Evolutionary conservation across 2,888 invertebrate species (phyloP).

Genomic region (Orthonevra nobilis): DNA sequence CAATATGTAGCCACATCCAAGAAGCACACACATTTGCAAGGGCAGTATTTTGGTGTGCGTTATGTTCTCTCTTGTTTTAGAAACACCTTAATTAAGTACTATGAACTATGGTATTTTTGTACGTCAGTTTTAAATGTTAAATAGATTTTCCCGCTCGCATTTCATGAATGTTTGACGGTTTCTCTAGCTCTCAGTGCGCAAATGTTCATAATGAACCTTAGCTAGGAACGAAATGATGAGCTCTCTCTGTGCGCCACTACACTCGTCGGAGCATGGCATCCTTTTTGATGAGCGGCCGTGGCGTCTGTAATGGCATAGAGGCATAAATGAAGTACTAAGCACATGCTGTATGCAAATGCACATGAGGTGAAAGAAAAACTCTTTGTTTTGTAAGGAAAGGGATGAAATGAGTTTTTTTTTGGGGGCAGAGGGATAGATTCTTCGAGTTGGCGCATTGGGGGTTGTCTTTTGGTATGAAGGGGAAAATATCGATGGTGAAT

Average conservation of each 20-base stretch:
- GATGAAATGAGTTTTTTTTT: constrained; percentile 23
- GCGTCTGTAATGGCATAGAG: constrained; percentile 34
- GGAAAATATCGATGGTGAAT: constrained; percentile 67
- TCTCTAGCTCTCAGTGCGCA: constrained; percentile 54
- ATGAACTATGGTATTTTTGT: constrained; percentile 48
- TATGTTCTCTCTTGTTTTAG: constrained; percentile 44
- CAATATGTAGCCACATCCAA: constrained; percentile 42
- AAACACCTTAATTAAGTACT: constrained; percentile 67
- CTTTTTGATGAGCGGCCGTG: constrained; percentile 36
- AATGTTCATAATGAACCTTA: constrained; percentile 43
- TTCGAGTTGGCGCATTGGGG: constrained; percentile 60
- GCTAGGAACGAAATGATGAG: constrained; percentile 2
- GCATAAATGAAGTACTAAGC: too few species aligned
- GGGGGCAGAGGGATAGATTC: neutral
- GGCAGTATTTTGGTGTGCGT: constrained; percentile 1
- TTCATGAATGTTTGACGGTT: constrained; percentile 32
- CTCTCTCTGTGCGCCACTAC: constrained; percentile 52
- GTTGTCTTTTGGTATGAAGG: constrained; percentile 47
- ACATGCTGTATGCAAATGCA: constrained; percentile 68
- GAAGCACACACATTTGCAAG: constrained; percentile 12
- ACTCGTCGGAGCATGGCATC: constrained; percentile 39
- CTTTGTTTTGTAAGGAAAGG: constrained; percentile 44
- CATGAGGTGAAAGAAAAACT: constrained; percentile 40
- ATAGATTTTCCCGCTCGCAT: constrained; percentile 68
- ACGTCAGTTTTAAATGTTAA: constrained; percentile 30